Evolutionary conservation across 2,888 invertebrate genomes (phyloP).

Genomic region (Gari tellinella): DNA sequence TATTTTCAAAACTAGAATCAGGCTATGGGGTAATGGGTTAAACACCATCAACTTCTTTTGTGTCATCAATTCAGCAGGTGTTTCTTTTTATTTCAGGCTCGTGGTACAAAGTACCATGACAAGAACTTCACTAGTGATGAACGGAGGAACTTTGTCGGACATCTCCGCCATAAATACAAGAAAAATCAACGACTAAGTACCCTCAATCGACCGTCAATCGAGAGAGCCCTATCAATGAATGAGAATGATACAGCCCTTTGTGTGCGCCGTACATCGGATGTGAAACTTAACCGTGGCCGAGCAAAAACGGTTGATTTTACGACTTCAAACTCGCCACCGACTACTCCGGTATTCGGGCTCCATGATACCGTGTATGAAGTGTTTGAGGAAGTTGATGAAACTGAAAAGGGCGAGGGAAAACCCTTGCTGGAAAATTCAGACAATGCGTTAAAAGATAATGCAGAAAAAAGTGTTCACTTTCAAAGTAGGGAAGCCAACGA

Average conservation of each 20-base stretch:
- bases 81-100: constrained; percentile 50
- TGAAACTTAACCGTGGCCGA: constrained; percentile 31
- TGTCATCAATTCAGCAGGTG: no score
- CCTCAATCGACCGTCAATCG: constrained; percentile 11
- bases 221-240: constrained; percentile 42
- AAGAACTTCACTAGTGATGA: constrained; percentile 50
- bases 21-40: no score
- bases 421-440: constrained; percentile 26
- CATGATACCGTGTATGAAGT: constrained; percentile 40
- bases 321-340: no score
- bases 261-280: constrained; percentile 43
- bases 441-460: neutral
- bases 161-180: constrained; percentile 48
- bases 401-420: neutral
- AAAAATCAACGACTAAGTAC: constrained; percentile 44
- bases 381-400: constrained; percentile 11
- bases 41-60: no score
- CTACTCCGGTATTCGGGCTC: constrained; percentile 10
- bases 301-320: constrained; percentile 27
- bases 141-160: constrained; percentile 26
- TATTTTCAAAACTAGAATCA: no score
- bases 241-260: constrained; percentile 32
- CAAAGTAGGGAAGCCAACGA: constrained; percentile 3
- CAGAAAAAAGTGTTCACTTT: constrained; percentile 21
- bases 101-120: constrained; percentile 44